Base-by-base conservation (phyloP, 1,140 invertebrate species). In the Limonius californicus region DNA sequence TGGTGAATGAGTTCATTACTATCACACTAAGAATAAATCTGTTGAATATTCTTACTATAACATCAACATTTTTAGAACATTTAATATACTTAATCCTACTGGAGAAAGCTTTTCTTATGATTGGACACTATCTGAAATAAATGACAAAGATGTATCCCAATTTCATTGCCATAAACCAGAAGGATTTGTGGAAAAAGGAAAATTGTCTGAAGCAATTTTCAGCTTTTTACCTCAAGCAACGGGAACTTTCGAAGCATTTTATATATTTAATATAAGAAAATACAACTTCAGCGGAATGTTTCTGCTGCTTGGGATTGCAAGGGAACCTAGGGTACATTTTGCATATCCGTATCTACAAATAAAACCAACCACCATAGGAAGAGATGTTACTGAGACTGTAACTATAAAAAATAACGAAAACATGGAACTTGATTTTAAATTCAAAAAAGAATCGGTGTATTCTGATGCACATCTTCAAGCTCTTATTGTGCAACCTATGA, bases 201-300 rank as follows among this genome's bases (percentile, higher is more conserved):
- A 75, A 65, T 71, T 68, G 45, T 68, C 63, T 1, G 66, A 72
- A 23, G 65, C 76, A 9, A 23, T 53, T 7, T 80, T 80, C 65
- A 75, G 63, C 47, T 79, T 80, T 35, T 59, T 74, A 7, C 72
- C 79, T 4, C 70, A 74, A 18, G 54, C 72, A 12, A 50, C 73
- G 14, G 79, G 79, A 54, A 71, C 61, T 11, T 80, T 75, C 35
- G 77, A 80, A 69, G 74, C 73, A 12, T 76, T 77, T 58, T 81
- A 78, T 73, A 64, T 69, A 35, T 80, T 81, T 47, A 64, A 59
- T n/a, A 77, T 81, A 55, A 61, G 73, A 1, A 70, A 75, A 66
- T 77, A 78, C 57, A 66, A 76, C 54, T 39, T 80, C 1, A 53
- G 71, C 59, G 69, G 64, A 54, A 64, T 69, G 19, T 79, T 81